Conservation (phyloP, 2,113 vertebrate species). For the Channa maculata region DNA sequence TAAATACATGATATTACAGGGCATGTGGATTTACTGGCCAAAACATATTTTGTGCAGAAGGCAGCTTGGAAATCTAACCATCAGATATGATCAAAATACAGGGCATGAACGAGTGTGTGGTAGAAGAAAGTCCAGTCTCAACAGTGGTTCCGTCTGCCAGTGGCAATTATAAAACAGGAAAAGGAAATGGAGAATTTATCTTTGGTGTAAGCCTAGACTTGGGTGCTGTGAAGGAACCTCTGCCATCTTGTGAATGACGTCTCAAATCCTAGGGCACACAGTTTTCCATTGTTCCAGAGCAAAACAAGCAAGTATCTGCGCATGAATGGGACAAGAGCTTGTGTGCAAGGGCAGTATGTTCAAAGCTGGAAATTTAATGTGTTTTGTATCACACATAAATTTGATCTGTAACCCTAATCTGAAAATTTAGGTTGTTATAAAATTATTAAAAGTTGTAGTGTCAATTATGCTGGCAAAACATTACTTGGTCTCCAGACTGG, state of each 20-base stretch:
- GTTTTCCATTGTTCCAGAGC: conserved; percentile 36
- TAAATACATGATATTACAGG: conserved; percentile 28
- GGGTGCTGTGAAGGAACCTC: conserved; percentile 45
- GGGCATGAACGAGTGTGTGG: background rate
- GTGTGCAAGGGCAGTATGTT: conserved; percentile 5
- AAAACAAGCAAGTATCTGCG: conserved; percentile 46
- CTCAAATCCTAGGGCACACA: background rate
- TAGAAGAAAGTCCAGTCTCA: background rate
- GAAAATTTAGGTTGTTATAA: too few relatives aligned
- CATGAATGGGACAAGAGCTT: conserved; percentile 36
- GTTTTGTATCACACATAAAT: background rate
- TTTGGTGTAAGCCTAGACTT: conserved; percentile 35
- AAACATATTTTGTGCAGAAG: background rate
- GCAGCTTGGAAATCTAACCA: background rate
- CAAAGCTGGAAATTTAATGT: conserved; percentile 1
- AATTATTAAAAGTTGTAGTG: too few relatives aligned
- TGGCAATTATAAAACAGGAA: conserved; percentile 17
- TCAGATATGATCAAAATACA: background rate
- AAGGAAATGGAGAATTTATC: conserved; percentile 29
- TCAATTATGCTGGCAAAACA: too few relatives aligned
- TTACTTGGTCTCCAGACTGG: too few relatives aligned
- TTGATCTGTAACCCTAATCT: too few relatives aligned
- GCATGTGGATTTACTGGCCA: background rate
- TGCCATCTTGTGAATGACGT: conserved; percentile 15
- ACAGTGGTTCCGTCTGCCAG: background rate